A percentile compares a stretch with the other conserved stretches of the same genome.
phyloP scores from a whole-genome alignment of 2,888 invertebrate species.

The Scrobipalpa costella region DNA sequence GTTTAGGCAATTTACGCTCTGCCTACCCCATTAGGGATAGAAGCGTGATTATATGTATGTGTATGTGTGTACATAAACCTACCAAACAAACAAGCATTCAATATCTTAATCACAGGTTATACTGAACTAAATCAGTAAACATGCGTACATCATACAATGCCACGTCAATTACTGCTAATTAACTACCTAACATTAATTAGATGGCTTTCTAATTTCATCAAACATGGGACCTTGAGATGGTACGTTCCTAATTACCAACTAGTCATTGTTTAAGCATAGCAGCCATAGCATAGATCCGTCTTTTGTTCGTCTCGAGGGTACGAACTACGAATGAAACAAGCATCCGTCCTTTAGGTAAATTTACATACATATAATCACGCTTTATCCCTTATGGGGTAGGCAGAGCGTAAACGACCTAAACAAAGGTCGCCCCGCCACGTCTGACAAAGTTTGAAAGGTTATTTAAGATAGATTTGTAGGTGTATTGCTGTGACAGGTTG shows the following conservation, averaged over 20 bases:
- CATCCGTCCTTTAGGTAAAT: slow-evolving; percentile 26
- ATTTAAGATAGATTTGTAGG: too few relatives aligned
- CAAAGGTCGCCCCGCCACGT: too few relatives aligned
- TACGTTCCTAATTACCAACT: slow-evolving; percentile 40
- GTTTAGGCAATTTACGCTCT: too few relatives aligned
- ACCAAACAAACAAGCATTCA: background rate
- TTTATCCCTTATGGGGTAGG: too few relatives aligned
- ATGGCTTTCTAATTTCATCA: slow-evolving; percentile 40
- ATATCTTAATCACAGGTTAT: background rate
- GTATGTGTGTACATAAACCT: background rate
- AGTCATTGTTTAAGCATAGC: slow-evolving; percentile 45
- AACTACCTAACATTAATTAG: slow-evolving; percentile 19
- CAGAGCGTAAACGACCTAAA: too few relatives aligned
- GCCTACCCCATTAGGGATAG: too few relatives aligned
- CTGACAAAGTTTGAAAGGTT: too few relatives aligned
- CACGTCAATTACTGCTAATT: slow-evolving; percentile 28
- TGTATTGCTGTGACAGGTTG: too few relatives aligned
- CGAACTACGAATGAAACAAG: slow-evolving; percentile 24
- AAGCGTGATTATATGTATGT: too few relatives aligned
- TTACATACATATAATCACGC: too few relatives aligned
- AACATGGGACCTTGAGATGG: slow-evolving; percentile 39
- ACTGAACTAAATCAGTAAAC: background rate
- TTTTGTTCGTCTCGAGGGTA: slow-evolving; percentile 43
- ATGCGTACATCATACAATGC: background rate
- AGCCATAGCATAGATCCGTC: slow-evolving; percentile 50